These are phyloP conservation scores for Ammospiza maritima DNA, from an alignment of 2,797 vertebrate species.

Conservation along the genomic window DNA sequence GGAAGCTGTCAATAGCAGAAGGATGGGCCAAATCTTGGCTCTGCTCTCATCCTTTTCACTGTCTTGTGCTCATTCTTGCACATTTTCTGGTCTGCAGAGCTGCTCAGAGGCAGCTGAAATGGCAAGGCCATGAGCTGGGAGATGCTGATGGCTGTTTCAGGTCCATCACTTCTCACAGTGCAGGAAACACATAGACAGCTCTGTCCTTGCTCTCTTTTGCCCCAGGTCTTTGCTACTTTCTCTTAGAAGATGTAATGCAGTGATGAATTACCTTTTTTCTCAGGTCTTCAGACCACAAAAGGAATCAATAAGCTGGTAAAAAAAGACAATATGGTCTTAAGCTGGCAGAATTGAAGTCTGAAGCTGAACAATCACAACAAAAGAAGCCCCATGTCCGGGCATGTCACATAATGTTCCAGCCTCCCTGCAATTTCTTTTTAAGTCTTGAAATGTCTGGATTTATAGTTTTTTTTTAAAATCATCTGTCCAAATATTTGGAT, in stretches of 20 bases:
- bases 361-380: neutral
- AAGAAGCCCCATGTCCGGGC: neutral
- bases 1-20: slow-evolving; percentile 29
- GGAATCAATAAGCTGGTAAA: neutral
- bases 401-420: neutral
- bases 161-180: neutral
- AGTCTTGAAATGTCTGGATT: neutral
- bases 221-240: neutral
- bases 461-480: neutral
- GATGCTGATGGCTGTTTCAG: neutral
- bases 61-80: neutral
- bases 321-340: slow-evolving; percentile 12
- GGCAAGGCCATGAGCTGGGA: neutral
- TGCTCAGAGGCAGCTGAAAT: neutral
- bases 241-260: neutral
- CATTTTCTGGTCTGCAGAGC: neutral
- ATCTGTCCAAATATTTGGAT: slow-evolving; percentile 18
- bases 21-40: neutral
- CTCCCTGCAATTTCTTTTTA: neutral
- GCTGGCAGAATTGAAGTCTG: neutral
- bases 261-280: neutral
- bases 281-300: neutral
- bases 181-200: neutral
- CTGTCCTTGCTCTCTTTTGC: neutral
- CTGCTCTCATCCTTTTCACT: neutral